phyloP scores from a whole-genome alignment of 2,888 invertebrate species.

The Odontothrips loti region DNA sequence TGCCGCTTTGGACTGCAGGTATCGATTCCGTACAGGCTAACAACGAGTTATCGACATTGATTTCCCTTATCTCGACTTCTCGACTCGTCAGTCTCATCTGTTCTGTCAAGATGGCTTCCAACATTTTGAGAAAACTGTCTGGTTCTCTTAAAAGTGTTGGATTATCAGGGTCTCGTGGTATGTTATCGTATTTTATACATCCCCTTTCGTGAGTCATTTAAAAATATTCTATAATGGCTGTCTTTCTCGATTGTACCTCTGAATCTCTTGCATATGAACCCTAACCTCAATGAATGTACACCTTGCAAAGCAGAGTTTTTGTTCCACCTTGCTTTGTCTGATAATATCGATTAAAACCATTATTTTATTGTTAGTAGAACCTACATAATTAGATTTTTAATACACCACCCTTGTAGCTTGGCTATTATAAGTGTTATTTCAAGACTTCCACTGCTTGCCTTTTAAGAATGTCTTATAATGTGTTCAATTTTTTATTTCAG shows the following conservation, averaged over 20 bases:
- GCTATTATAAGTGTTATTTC: no score
- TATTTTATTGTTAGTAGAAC: neutral
- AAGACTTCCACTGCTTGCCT: neutral
- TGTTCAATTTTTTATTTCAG: neutral
- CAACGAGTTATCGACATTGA: neutral
- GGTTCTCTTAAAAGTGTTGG: neutral
- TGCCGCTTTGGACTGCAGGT: neutral
- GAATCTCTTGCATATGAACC: neutral
- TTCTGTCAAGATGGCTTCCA: slow-evolving; percentile 3
- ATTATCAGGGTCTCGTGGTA: neutral
- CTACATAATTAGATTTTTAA: neutral
- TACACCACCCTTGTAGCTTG: no score
- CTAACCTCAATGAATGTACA: neutral
- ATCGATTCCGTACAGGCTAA: neutral
- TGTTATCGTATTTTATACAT: neutral
- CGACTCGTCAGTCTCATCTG: neutral
- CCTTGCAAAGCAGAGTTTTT: neutral
- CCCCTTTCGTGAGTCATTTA: neutral
- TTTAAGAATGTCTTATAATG: neutral
- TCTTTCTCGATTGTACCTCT: neutral
- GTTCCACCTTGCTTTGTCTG: neutral
- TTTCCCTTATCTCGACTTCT: neutral
- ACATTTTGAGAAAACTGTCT: slow-evolving; percentile 6
- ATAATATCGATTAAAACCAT: neutral
- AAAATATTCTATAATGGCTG: neutral